Evolutionary conservation across 1,140 invertebrate species (phyloP).

Genomic region (Macrostomum lignano): DNA sequence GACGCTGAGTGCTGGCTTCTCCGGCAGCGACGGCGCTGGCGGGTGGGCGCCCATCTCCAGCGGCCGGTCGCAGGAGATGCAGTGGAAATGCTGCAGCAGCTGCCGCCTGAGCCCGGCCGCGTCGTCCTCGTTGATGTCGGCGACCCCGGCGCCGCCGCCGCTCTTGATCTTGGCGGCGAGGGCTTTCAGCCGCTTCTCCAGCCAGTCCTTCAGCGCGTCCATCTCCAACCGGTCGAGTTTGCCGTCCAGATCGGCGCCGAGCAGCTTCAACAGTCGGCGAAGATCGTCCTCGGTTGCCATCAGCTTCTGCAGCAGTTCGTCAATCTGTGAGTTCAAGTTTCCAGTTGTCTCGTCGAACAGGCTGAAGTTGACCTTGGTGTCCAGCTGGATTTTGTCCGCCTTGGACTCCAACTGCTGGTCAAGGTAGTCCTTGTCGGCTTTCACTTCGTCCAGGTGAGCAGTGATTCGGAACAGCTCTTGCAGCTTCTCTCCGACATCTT

Average conservation of each 20-base stretch:
- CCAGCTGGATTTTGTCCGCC: slow-evolving; percentile 22
- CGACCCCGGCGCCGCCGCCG: slow-evolving; percentile 5
- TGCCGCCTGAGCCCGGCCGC: slow-evolving; percentile 25
- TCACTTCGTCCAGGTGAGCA: slow-evolving; percentile 13
- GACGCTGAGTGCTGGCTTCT: slow-evolving; percentile 13
- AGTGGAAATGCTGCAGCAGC: slow-evolving; percentile 23
- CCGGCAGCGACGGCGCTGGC: slow-evolving; percentile 14
- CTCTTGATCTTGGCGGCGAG: slow-evolving; percentile 17
- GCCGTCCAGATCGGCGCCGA: slow-evolving; percentile 18
- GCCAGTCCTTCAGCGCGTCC: slow-evolving; percentile 18
- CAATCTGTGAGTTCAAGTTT: slow-evolving; percentile 20
- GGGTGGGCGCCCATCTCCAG: slow-evolving; percentile 16
- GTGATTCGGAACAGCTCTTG: slow-evolving; percentile 7
- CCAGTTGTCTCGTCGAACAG: slow-evolving; percentile 18
- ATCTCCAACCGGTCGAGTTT: slow-evolving; percentile 23
- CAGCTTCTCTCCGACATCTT: too few relatives aligned
- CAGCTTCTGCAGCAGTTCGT: slow-evolving; percentile 21
- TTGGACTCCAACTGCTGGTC: slow-evolving; percentile 22
- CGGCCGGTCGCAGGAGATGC: slow-evolving; percentile 25
- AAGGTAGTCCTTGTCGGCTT: slow-evolving; percentile 25
- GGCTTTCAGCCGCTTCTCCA: slow-evolving; percentile 18
- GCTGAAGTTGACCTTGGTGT: slow-evolving; percentile 19
- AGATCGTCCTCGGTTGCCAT: slow-evolving; percentile 15
- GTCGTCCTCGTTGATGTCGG: slow-evolving; percentile 14
- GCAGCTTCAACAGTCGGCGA: slow-evolving; percentile 13